Evolutionary conservation across 2,888 invertebrate genomes (phyloP).

Genomic region (Eurytoma adleriae): DNA sequence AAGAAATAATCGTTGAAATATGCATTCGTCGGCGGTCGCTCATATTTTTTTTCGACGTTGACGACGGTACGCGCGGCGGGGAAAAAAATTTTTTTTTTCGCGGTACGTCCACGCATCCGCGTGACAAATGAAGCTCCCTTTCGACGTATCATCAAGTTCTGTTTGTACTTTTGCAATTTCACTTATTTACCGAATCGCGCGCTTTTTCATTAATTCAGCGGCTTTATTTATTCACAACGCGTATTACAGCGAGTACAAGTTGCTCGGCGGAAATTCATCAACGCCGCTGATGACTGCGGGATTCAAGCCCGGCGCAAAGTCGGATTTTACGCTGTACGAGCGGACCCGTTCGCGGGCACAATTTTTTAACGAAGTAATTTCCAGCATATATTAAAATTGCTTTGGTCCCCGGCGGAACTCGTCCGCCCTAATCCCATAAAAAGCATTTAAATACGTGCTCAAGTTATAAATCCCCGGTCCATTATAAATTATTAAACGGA

Average conservation of each 20-base stretch:
- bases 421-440: constrained; percentile 29
- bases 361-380: constrained; percentile 10
- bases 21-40: not conserved
- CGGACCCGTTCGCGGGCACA: not conserved
- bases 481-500: constrained; percentile 40
- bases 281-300: not conserved
- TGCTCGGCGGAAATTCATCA: constrained; percentile 15
- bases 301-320: not conserved
- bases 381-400: constrained; percentile 21
- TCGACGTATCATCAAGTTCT: no score
- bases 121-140: no score
- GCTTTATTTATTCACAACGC: not conserved
- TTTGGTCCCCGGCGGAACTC: not conserved
- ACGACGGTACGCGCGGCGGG: not conserved
- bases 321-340: not conserved
- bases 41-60: not conserved
- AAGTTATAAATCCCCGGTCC: constrained; percentile 30
- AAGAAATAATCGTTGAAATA: constrained; percentile 47
- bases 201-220: not conserved
- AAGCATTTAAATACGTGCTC: constrained; percentile 16
- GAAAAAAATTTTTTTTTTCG: not conserved
- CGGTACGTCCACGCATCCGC: no score
- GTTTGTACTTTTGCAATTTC: no score
- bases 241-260: not conserved
- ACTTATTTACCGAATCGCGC: not conserved